phyloP scores from a whole-genome alignment of 2,888 invertebrate genomes.

The Ommatoiulus sabulosus region DNA sequence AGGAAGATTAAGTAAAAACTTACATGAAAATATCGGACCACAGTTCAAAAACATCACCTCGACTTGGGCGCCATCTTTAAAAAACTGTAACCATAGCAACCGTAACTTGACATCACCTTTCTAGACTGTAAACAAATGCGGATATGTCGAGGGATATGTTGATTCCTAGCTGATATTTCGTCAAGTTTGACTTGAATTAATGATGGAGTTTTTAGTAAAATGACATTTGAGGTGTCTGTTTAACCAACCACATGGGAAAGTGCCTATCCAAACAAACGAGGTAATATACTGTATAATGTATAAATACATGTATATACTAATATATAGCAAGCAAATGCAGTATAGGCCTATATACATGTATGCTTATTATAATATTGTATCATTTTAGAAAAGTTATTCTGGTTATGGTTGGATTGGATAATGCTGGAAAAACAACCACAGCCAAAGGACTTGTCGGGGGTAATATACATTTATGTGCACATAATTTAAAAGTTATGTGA shows the following conservation, averaged over 20 bases:
- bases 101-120: neutral
- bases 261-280: slow-evolving; percentile 41
- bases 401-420: slow-evolving; percentile 66
- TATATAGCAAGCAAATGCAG: too few relatives aligned
- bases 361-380: neutral
- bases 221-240: neutral
- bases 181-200: neutral
- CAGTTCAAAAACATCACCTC: neutral
- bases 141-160: too few relatives aligned
- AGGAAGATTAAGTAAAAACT: neutral
- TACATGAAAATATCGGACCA: neutral
- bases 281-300: neutral
- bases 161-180: neutral
- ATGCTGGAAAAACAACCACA: slow-evolving; percentile 67
- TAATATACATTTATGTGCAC: slow-evolving; percentile 57
- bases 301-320: too few relatives aligned
- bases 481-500: neutral
- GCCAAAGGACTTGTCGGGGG: slow-evolving; percentile 65
- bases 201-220: neutral
- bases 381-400: slow-evolving; percentile 62
- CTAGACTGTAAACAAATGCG: neutral
- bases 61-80: neutral
- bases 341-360: too few relatives aligned
- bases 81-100: slow-evolving; percentile 12
- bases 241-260: slow-evolving; percentile 44